Evolutionary conservation across 2,888 invertebrate species (phyloP), one percentile per base, ranked within the genome.

Genomic region (Pandemis corylana): DNA sequence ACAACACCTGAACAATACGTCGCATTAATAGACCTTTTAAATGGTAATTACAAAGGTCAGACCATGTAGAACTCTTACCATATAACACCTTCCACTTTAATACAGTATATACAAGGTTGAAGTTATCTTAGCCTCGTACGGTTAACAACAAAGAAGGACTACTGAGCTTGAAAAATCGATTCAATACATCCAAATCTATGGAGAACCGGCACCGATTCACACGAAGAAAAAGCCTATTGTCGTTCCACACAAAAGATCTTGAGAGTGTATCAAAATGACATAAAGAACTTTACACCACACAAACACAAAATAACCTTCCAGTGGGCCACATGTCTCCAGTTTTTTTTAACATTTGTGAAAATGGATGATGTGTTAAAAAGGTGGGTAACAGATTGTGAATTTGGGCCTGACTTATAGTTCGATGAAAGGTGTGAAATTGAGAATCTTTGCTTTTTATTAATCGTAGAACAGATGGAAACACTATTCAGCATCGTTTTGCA

Each of bases 361-460:
- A 93, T 91, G 90, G 90, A 93, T 93, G 93, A 94, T 89, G 93
- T 93, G 93, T 93, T 94, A 94, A 94, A 93, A 93, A 92, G 91
- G 66, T 65, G 9, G 65, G 89, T 91, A 88, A 91, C 90, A 88
- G 88, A 90, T 89, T 87, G 89, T 86, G 82, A 80, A 81, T 78
- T 82, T 78, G 78, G 59, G 41, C n/a, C 41, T 10, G 20, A 61
- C 36, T 69, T 59, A 42, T 53, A 7, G 59, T 75, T 77, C 44
- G 65, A 51, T 70, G 74, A 74, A 70, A 66, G 51, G 44, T 65
- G 44, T 74, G 74, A 74, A 74, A 74, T 74, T 70, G 65, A 9
- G 69, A 59, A 64, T 59, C 12, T 46, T 41, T 42, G 41, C 59
- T 67, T 51, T 56, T 72, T 68, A 5, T 10, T 49, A 49, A 59